Base-by-base conservation (phyloP, 2,797 vertebrate genomes). In the Neostethus bicornis region DNA sequence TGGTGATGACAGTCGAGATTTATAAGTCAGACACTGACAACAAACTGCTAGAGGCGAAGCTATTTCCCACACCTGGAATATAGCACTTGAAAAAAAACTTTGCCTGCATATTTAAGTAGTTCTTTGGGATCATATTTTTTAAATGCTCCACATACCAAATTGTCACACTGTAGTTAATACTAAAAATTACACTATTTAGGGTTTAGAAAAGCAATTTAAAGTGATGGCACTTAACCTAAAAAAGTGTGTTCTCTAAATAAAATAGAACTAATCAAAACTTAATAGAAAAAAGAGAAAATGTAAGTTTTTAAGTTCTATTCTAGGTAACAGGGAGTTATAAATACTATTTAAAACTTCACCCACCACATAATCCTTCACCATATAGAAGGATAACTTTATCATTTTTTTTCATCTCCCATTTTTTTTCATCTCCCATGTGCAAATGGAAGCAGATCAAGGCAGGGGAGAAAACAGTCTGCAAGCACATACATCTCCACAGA, bases 271-370 rank as follows among this genome's bases (percentile, higher is more conserved):
- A n/a, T n/a, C n/a, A n/a, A n/a, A n/a, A n/a, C n/a, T n/a, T n/a
- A n/a, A n/a, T n/a, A 63, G 37, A 64, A 45, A 61, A 67, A 55
- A 47, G 23, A 58, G 50, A 24, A 69, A 69, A 67, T 61, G 75
- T 83, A 73, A 77, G 77, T 73, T 87, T 77, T 70, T 5, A 29
- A 67, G 73, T 83, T 85, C 16, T 34, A 48, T 58, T 76, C 69
- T 71, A 61, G 71, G 70, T 70, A 81, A 79, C 80, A 85, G 80
- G 81, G 84, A 78, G 78, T 75, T 86, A 81, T 85, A 79, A 76
- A 74, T 58, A 47, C 65, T 21, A 50, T 37, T 42, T 21, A 53
- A 52, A 12, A 23, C 70, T 76, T 5, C 61, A 42, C 54, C 44
- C 61, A 46, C 14, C 20, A 31, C 53, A 59, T 79, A 82, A 86